These are phyloP conservation scores for Cassiopea andromeda DNA, from an alignment of 30 jellyfish, hydroid and myxozoan species.

Conservation along the genomic window DNA sequence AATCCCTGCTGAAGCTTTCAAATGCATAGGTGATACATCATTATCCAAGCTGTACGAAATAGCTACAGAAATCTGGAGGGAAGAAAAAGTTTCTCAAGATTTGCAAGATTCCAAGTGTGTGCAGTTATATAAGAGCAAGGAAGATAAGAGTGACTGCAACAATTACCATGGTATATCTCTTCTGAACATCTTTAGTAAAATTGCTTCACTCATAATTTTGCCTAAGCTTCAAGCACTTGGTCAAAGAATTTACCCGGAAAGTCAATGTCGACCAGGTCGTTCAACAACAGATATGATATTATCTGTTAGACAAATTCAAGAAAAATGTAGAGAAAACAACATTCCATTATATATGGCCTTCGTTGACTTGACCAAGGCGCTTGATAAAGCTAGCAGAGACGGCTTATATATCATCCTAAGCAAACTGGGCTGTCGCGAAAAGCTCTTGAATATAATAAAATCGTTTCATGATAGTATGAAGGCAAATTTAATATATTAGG, in stretches of 20 bases:
- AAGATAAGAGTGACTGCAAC: slow-evolving; percentile 26
- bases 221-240: slow-evolving; percentile 2
- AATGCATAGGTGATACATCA: neutral
- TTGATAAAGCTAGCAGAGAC: slow-evolving; percentile 23
- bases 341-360: slow-evolving; percentile 13
- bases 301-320: slow-evolving; percentile 42
- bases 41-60: neutral
- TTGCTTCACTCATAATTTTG: slow-evolving; percentile 3
- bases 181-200: slow-evolving; percentile 29
- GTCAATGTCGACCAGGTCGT: slow-evolving; percentile 52
- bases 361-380: slow-evolving; percentile 43
- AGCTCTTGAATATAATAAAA: slow-evolving; percentile 6
- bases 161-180: slow-evolving; percentile 43
- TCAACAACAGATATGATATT: slow-evolving; percentile 48
- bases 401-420: slow-evolving; percentile 6
- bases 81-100: slow-evolving; percentile 32
- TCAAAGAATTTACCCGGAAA: slow-evolving; percentile 20
- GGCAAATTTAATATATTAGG: slow-evolving; percentile 11
- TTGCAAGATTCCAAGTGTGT: slow-evolving; percentile 30
- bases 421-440: slow-evolving; percentile 20
- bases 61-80: neutral
- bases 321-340: slow-evolving; percentile 24
- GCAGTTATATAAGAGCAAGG: slow-evolving; percentile 19
- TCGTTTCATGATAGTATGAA: slow-evolving; percentile 32
- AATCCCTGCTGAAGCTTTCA: slow-evolving; percentile 18